Conservation (phyloP, 2,888 invertebrate genomes). For the Ceriagrion tenellum region DNA sequence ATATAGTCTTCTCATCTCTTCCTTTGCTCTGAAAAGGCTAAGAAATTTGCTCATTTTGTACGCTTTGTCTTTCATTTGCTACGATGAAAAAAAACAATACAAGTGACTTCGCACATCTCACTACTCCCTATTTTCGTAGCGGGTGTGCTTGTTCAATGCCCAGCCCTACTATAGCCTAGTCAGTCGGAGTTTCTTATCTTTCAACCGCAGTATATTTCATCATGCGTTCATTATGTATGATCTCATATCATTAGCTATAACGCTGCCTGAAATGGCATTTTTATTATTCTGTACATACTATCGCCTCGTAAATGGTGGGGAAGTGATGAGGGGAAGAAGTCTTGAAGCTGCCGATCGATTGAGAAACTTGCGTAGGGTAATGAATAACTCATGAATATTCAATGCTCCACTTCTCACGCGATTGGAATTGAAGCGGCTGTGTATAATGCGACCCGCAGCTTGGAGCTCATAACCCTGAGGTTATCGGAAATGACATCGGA, state of each 20-base stretch:
- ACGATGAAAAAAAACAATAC: no score
- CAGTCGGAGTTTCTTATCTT: background rate
- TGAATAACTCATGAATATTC: constrained; percentile 24
- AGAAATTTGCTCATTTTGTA: no score
- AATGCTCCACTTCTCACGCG: background rate
- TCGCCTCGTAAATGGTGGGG: constrained; percentile 4
- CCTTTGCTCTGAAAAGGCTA: no score
- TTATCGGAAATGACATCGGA: background rate
- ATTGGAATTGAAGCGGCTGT: background rate
- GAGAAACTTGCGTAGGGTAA: constrained; percentile 27
- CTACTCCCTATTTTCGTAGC: background rate
- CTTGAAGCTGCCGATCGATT: background rate
- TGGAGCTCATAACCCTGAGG: background rate
- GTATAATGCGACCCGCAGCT: background rate
- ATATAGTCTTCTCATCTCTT: no score
- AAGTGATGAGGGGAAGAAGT: background rate
- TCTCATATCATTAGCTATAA: background rate
- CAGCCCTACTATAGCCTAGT: background rate
- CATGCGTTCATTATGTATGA: background rate
- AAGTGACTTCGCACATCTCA: background rate
- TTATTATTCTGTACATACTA: background rate
- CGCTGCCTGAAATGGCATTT: background rate
- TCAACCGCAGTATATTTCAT: background rate
- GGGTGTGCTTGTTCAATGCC: background rate
- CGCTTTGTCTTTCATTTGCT: no score